Base-by-base conservation (phyloP, 2,113 vertebrate genomes). In the Podilymbus podiceps region DNA sequence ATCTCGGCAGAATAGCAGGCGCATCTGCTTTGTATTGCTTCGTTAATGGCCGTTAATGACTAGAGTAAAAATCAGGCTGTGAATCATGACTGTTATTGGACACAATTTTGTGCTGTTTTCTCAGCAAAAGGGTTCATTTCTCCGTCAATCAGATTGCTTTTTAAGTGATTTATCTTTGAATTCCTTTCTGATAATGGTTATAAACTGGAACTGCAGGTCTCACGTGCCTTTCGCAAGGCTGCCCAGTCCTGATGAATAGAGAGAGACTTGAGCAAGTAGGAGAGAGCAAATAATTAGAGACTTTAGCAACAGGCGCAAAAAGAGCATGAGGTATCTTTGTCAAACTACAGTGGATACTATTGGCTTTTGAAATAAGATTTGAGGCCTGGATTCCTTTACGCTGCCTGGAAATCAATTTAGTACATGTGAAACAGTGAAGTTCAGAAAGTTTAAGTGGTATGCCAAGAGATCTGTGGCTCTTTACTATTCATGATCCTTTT, bases 91-190 rank as follows among this genome's bases (percentile, higher is more conserved):
- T 66, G 60, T 72, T 85, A 89, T 87, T 72, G 94, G 85, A 84
- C 56, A 83, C 75, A 73, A n/a, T 95, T 97, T 93, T 89, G 55
- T 95, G 85, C 92, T 91, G 83, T 97, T 98, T 97, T 76, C 81
- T 71, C 80, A 62, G 85, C 64, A 78, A 95, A 97, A 90, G 46
- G 55, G 38, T 59, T 95, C 75, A 85, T 89, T 89, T 88, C 58
- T 66, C 62, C 20, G 4, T 58, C 84, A 94, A 40, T 94, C 64
- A 87, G 75, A 85, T 58, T 83, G 76, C 64, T 91, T 96, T 96
- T 88, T 44, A 77, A 89, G 89, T 44, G 59, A 93, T 92, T 82
- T 94, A 67, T 96, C 73, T 87, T 86, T 78, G 71, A 66, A 66
- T 95, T 84, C 49, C 71, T 85, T 91, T 95, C 94, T 96, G 91